Evolutionary conservation across 2,888 invertebrate genomes (phyloP).

Genomic region (Peribatodes rhomboidaria): DNA sequence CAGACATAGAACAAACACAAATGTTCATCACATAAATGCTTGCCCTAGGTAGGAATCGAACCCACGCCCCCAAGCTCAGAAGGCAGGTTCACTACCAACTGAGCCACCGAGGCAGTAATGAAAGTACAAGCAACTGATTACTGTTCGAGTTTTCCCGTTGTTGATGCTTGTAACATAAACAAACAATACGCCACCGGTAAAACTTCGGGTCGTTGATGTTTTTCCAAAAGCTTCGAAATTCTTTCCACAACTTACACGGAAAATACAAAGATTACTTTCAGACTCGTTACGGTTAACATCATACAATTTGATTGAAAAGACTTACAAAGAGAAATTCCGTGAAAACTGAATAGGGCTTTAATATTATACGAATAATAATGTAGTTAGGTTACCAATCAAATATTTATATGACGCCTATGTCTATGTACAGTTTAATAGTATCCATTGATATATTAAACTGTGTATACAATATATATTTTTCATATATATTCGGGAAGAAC

Average conservation of each 20-base stretch:
- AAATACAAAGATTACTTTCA: slow-evolving; percentile 5
- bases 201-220: background rate
- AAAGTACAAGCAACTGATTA: background rate
- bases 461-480: too few relatives aligned
- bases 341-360: background rate
- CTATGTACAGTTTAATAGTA: too few relatives aligned
- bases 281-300: slow-evolving; percentile 1
- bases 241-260: slow-evolving; percentile 6
- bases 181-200: background rate
- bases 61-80: too few relatives aligned
- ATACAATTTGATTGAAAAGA: slow-evolving; percentile 1
- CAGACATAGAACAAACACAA: too few relatives aligned
- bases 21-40: too few relatives aligned
- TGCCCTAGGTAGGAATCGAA: too few relatives aligned
- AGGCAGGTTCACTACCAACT: too few relatives aligned
- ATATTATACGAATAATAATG: background rate
- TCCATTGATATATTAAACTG: too few relatives aligned
- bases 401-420: background rate
- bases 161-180: slow-evolving; percentile 1
- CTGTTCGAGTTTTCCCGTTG: background rate
- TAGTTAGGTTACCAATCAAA: background rate
- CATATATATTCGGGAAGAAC: too few relatives aligned
- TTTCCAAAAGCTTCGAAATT: background rate
- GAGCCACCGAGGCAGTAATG: too few relatives aligned
- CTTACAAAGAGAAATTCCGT: background rate